phyloP scores from a whole-genome alignment of 2,888 invertebrate genomes.

The Linyphia triangularis region DNA sequence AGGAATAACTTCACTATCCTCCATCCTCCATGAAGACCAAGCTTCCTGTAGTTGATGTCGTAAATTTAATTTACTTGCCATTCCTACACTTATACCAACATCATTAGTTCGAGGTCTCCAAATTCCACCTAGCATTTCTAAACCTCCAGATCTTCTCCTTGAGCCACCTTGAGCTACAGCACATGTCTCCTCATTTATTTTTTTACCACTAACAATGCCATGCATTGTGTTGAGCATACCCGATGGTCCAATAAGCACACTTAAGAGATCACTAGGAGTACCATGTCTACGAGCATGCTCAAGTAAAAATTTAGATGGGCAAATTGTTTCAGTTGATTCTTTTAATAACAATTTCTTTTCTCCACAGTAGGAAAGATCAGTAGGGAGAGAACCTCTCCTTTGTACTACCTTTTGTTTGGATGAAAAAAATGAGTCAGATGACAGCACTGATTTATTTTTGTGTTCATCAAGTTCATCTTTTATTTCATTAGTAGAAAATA shows the following conservation, averaged over 20 bases:
- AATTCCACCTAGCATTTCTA: constrained; percentile 72
- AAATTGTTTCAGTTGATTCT: constrained; percentile 33
- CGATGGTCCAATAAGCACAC: constrained; percentile 73
- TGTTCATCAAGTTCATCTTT: constrained; percentile 16
- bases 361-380: constrained; percentile 41
- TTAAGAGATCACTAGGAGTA: constrained; percentile 70
- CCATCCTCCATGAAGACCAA: constrained; percentile 67
- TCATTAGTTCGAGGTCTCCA: constrained; percentile 69
- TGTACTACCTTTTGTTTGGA: constrained; percentile 36
- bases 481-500: constrained; percentile 32
- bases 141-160: constrained; percentile 71
- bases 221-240: constrained; percentile 71
- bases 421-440: constrained; percentile 55
- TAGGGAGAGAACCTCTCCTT: constrained; percentile 72
- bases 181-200: constrained; percentile 36
- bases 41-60: constrained; percentile 58
- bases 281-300: constrained; percentile 54
- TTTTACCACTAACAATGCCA: constrained; percentile 50
- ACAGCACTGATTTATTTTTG: constrained; percentile 17
- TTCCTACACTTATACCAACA: constrained; percentile 30
- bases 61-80: constrained; percentile 50
- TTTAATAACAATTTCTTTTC: constrained; percentile 26
- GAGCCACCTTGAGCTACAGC: constrained; percentile 44
- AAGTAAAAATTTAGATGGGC: constrained; percentile 26
- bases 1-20: constrained; percentile 32